These are phyloP conservation scores for Cotesia congregata DNA, from an alignment of 2,888 invertebrate genomes.

Conservation along the genomic window DNA sequence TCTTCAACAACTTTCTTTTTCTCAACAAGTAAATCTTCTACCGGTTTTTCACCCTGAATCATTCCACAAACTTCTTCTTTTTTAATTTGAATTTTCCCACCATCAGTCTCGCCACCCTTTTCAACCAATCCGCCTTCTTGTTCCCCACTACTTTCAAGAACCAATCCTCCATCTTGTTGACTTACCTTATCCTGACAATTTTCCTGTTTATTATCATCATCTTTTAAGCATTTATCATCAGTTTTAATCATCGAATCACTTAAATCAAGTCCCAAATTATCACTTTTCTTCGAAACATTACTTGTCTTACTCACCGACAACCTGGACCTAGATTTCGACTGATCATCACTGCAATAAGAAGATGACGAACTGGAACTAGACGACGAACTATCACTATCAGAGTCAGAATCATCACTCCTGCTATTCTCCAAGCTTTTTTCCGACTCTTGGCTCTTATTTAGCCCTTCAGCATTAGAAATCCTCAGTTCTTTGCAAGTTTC, in stretches of 20 bases:
- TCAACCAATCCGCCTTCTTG: neutral
- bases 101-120: neutral
- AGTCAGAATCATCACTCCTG: slow-evolving; percentile 43
- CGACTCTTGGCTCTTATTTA: neutral
- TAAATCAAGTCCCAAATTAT: slow-evolving; percentile 38
- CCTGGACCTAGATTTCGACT: slow-evolving; percentile 49
- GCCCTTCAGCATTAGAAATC: slow-evolving; percentile 49
- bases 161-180: neutral
- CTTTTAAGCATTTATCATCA: neutral
- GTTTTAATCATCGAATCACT: slow-evolving; percentile 46
- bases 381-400: slow-evolving; percentile 54
- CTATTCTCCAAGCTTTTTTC: slow-evolving; percentile 41
- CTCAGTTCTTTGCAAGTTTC: slow-evolving; percentile 60
- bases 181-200: neutral
- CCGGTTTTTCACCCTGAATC: neutral
- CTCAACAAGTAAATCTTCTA: neutral
- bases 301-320: slow-evolving; percentile 38
- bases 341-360: slow-evolving; percentile 43
- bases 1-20: neutral
- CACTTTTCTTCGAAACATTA: slow-evolving; percentile 43
- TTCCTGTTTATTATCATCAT: neutral
- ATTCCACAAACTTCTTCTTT: neutral
- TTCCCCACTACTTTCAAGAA: neutral
- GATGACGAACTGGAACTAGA: slow-evolving; percentile 55
- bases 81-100: neutral